A percentile compares a stretch with the other conserved stretches of the same genome.
Evolutionary conservation across 2,797 vertebrate species (phyloP).

Genomic region (Champsocephalus gunnari): DNA sequence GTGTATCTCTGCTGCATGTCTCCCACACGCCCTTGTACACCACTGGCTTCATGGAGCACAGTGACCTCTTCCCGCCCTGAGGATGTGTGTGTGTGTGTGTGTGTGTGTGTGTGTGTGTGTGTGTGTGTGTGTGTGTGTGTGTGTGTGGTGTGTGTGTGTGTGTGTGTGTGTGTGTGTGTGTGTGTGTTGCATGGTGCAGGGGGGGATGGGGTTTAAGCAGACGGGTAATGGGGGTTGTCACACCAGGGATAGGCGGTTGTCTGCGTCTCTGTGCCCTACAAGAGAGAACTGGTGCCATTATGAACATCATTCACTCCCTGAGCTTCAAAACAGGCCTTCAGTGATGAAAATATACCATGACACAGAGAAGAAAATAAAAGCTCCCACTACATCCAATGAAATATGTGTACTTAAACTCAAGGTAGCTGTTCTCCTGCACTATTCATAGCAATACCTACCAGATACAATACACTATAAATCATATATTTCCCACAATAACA

Average conservation of each 20-base stretch:
- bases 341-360: constrained; percentile 14
- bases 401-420: constrained; percentile 14
- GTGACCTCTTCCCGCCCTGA: constrained; percentile 80
- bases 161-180: constrained; percentile 27
- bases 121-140: constrained; percentile 37
- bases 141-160: constrained; percentile 19
- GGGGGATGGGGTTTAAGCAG: constrained; percentile 77
- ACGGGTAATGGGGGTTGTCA: constrained; percentile 85
- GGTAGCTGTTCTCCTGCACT: neutral
- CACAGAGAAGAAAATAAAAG: constrained; percentile 27
- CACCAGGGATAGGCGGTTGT: constrained; percentile 77
- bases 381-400: constrained; percentile 12
- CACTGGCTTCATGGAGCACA: constrained; percentile 68
- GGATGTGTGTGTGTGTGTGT: constrained; percentile 54
- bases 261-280: constrained; percentile 70
- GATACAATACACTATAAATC: too few relatives aligned
- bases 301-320: constrained; percentile 59
- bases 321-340: constrained; percentile 27
- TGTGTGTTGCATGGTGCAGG: constrained; percentile 19
- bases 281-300: constrained; percentile 62
- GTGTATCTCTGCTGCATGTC: constrained; percentile 70
- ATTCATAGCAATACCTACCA: too few relatives aligned
- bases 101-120: constrained; percentile 31
- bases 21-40: constrained; percentile 71
- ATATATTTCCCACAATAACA: too few relatives aligned